A percentile compares a stretch with the other conserved stretches of the same genome.
Conservation (phyloP, 2,797 vertebrate genomes). For the Betta splendens region DNA sequence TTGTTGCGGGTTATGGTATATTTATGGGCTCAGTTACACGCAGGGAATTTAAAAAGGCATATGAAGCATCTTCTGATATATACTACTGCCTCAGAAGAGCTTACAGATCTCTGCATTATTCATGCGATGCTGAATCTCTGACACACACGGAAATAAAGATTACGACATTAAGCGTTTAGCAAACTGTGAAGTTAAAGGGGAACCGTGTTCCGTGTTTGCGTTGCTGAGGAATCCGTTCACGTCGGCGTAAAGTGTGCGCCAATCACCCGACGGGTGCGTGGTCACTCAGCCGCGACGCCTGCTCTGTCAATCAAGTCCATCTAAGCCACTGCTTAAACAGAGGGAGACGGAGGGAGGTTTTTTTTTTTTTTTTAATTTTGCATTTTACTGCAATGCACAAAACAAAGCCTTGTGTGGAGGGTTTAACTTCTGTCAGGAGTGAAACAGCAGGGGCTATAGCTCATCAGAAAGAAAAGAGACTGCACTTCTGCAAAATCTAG, state of each 20-base stretch:
- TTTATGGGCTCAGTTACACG: conserved; percentile 56
- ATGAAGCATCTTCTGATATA: conserved; percentile 47
- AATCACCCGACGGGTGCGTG: conserved; percentile 70
- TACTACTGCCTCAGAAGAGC: conserved; percentile 56
- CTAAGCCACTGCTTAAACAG: conserved; percentile 28
- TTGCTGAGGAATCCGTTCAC: conserved; percentile 66
- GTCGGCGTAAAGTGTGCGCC: conserved; percentile 61
- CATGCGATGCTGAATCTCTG: conserved; percentile 64
- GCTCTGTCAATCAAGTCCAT: conserved; percentile 39
- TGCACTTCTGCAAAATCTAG: conserved; percentile 75
- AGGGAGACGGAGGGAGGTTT: conserved; percentile 14
- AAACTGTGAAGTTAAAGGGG: conserved; percentile 65
- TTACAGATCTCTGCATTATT: conserved; percentile 68
- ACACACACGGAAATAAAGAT: conserved; percentile 77
- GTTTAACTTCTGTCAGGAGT: conserved; percentile 42
- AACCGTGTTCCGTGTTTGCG: conserved; percentile 68
- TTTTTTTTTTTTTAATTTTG: conserved; percentile 28
- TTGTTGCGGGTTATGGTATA: conserved; percentile 46
- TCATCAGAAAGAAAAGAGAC: conserved; percentile 70
- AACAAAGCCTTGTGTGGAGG: conserved; percentile 33
- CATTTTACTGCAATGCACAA: conserved; percentile 41
- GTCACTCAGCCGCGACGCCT: conserved; percentile 66
- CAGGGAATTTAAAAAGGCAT: conserved; percentile 48
- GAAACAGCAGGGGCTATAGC: conserved; percentile 39
- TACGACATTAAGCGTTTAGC: conserved; percentile 74